These are phyloP conservation scores for Eurytoma californica DNA, from an alignment of 2,888 invertebrate species.

Conservation along the genomic window DNA sequence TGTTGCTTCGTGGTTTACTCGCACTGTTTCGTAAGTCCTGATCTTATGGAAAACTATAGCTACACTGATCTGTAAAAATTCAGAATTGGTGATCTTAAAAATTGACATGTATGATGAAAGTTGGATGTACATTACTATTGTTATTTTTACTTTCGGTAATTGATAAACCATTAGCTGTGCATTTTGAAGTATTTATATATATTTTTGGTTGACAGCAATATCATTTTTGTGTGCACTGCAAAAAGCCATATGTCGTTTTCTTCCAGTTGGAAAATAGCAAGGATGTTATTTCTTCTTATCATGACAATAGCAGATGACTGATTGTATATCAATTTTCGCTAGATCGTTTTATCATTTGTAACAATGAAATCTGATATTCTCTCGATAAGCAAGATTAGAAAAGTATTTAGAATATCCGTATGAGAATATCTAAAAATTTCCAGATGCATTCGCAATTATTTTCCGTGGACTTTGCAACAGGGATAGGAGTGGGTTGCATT, in stretches of 20 bases:
- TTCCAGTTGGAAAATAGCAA: constrained; percentile 22
- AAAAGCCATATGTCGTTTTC: constrained; percentile 42
- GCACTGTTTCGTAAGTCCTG: background rate
- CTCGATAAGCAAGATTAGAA: constrained; percentile 20
- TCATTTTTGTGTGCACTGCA: constrained; percentile 49
- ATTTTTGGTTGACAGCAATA: constrained; percentile 9
- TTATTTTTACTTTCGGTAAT: constrained; percentile 20
- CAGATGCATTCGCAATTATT: no score
- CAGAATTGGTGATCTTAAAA: background rate
- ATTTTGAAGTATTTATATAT: constrained; percentile 18
- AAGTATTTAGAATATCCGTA: no score
- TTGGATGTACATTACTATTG: background rate
- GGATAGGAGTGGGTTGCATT: background rate
- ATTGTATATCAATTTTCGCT: no score
- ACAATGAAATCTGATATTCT: no score
- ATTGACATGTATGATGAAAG: background rate
- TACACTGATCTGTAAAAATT: background rate
- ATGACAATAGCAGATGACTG: background rate
- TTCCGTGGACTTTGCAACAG: no score
- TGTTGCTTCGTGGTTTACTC: background rate
- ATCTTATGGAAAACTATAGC: constrained; percentile 1
- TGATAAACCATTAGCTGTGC: background rate
- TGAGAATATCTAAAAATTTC: no score
- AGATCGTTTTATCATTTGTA: no score
- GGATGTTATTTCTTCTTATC: constrained; percentile 3